phyloP scores from a whole-genome alignment of 1,140 invertebrate species.

The Drosophila takahashii region DNA sequence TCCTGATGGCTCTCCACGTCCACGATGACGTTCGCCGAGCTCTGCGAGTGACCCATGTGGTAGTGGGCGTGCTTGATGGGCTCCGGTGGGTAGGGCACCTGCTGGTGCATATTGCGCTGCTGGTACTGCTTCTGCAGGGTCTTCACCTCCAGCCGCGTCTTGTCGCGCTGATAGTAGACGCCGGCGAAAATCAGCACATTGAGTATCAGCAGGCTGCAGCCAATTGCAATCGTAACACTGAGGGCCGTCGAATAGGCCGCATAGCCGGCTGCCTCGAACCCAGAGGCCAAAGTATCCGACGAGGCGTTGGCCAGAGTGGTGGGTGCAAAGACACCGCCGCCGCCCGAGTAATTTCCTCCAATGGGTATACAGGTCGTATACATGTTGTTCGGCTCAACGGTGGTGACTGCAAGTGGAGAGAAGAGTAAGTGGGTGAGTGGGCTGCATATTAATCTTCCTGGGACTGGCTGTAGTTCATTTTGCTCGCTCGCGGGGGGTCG shows the following conservation, averaged over 20 bases:
- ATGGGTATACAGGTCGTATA: slow-evolving; percentile 87
- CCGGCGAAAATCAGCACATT: slow-evolving; percentile 97
- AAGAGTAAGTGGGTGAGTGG: slow-evolving; percentile 3
- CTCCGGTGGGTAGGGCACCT: slow-evolving; percentile 89
- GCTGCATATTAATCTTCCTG: slow-evolving; percentile 52
- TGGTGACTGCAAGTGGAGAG: slow-evolving; percentile 84
- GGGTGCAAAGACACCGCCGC: slow-evolving; percentile 84
- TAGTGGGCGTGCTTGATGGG: slow-evolving; percentile 89
- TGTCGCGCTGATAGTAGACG: slow-evolving; percentile 96
- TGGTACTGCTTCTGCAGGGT: slow-evolving; percentile 88
- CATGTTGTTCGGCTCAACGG: slow-evolving; percentile 86
- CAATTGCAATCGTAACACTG: slow-evolving; percentile 96
- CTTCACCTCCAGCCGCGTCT: slow-evolving; percentile 93
- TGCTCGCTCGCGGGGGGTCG: slow-evolving; percentile 4
- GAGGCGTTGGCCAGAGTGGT: slow-evolving; percentile 87
- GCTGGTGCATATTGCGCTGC: slow-evolving; percentile 89
- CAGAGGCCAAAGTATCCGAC: slow-evolving; percentile 89
- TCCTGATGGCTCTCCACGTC: slow-evolving; percentile 91
- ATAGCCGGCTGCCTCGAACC: slow-evolving; percentile 92
- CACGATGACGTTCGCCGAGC: slow-evolving; percentile 89
- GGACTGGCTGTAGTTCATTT: slow-evolving; percentile 29
- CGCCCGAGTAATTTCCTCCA: slow-evolving; percentile 84
- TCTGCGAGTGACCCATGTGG: slow-evolving; percentile 88
- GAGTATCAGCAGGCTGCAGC: slow-evolving; percentile 94
- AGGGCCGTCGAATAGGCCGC: slow-evolving; percentile 95